These are phyloP conservation scores for Eurois occulta DNA, from an alignment of 2,888 invertebrate species.

Conservation along the genomic window DNA sequence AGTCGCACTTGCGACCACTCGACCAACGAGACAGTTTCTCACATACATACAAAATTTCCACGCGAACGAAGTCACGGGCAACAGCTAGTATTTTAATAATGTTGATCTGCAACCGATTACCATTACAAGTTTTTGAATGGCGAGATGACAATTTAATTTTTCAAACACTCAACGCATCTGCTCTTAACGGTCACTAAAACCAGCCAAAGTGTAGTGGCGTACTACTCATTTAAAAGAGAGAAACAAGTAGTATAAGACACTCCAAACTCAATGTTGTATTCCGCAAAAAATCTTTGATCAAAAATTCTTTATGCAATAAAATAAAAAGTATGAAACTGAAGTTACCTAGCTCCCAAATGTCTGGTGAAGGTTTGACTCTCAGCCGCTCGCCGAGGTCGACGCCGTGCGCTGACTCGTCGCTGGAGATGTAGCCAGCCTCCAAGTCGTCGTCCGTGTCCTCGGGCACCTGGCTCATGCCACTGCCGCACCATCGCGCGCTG, in stretches of 20 bases:
- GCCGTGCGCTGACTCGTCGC: slow-evolving; percentile 89
- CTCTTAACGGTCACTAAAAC: background rate
- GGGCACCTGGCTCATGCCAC: slow-evolving; percentile 82
- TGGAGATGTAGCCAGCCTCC: slow-evolving; percentile 88
- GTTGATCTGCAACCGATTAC: background rate
- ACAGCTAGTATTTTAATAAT: background rate
- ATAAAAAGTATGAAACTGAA: slow-evolving; percentile 28
- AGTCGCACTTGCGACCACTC: too few relatives aligned
- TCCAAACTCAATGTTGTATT: background rate
- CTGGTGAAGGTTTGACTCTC: slow-evolving; percentile 85
- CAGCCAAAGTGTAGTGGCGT: background rate
- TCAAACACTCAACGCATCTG: background rate
- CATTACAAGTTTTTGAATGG: background rate
- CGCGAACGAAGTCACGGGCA: too few relatives aligned
- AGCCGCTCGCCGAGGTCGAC: slow-evolving; percentile 86
- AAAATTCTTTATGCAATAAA: background rate
- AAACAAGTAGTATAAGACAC: too few relatives aligned
- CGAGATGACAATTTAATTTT: background rate
- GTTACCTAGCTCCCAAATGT: slow-evolving; percentile 88
- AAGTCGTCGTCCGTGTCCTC: slow-evolving; percentile 86
- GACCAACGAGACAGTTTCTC: too few relatives aligned
- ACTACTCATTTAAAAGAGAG: background rate
- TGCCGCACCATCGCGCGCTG: slow-evolving; percentile 84
- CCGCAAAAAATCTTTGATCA: background rate
- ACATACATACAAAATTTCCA: too few relatives aligned